Base-by-base conservation (phyloP, 1,140 invertebrate species). In the Ganaspis sp. region DNA sequence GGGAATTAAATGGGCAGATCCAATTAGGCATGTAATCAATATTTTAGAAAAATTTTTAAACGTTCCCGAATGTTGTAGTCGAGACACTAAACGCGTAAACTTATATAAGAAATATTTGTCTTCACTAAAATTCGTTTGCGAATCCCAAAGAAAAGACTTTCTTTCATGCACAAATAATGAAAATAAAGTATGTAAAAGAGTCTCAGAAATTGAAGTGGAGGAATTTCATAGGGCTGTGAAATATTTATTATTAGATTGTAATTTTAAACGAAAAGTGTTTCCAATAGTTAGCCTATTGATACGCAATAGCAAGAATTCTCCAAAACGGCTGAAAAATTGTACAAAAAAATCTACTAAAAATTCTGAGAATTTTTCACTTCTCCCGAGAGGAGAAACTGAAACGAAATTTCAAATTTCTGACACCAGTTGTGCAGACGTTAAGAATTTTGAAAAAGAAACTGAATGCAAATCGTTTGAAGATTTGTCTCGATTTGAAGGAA, bases 21-120 rank as follows among this genome's bases (percentile, higher is more conserved):
- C 75, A n/a, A 70, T 91, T 15, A 58, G 84, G n/a, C 81, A 85
- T 77, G 88, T 91, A 76, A 88, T 91, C 29, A 73, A 70, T 49
- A 78, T 82, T 42, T 78, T 89, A 9, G 40, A 85, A 29, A 72
- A 83, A 21, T 58, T 80, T 1, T 70, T 84, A 8, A 3, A 54
- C 2, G n/a, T 80, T 17, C 54, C 19, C 6, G 58, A 83, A 69
- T 45, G 80, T 70, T 58, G 53, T 9, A 74, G 84, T 26, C 64
- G 69, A n/a, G 81, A 85, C 64, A 80, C 76, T 53, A 78, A 84
- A 49, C 26, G 75, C 69, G 74, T 76, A 75, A 76, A 76, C 29
- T n/a, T 86, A 12, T 86, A 77, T 38, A 40, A 76, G n/a, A 38
- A 88, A 70, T 85, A 87, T 77, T 83, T 79, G 80, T 58, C 73